Base-by-base conservation (phyloP, 2,113 vertebrate species). In the Pagrus major region DNA sequence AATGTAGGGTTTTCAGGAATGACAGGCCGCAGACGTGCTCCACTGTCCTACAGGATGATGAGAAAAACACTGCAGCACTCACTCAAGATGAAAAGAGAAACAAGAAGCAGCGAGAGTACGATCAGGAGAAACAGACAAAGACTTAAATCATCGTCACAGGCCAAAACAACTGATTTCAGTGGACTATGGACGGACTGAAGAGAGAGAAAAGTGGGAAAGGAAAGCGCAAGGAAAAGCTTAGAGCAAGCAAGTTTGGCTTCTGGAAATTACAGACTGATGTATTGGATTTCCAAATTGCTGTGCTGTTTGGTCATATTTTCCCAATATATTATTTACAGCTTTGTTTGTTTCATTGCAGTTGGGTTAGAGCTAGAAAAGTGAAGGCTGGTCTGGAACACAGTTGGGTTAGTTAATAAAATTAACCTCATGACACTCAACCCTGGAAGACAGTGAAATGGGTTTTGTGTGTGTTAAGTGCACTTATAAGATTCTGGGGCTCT, bases 11-110 rank as follows among this genome's bases (percentile, higher is more conserved):
- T 84, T 75, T 47, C 63, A 18, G 51, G 49, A 81, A 76, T 9
- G 29, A 56, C 78, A 66, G 42, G 70, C 76, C 69, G 29, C 76
- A 92, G 76, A 83, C 54, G 20, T 33, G 68, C 56, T 74, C 42
- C 3, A 41, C 64, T 59, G 71, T 82, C 72, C 51, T 35, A 25
- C 46, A 75, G 39, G 39, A 68, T 4, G 75, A 88, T 85, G 81
- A 81, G 72, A 70, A 87, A 84, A 87, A 76, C 86, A 88, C 31
- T 2, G 54, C 27, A 20, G 63, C 7, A 8, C 33, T 41, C 44
- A 60, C 0, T 16, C 55, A 25, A 54, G 39, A 54, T 46, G 20
- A 78, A 75, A 72, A 46, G 55, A 47, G 16, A 44, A 41, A 60
- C 1, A n/a, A n/a, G n/a, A n/a, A n/a, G n/a, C n/a, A n/a, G n/a